Evolutionary conservation across 2,888 invertebrate species (phyloP), one percentile per base, ranked within the genome.

Genomic region (Apamea anceps): DNA sequence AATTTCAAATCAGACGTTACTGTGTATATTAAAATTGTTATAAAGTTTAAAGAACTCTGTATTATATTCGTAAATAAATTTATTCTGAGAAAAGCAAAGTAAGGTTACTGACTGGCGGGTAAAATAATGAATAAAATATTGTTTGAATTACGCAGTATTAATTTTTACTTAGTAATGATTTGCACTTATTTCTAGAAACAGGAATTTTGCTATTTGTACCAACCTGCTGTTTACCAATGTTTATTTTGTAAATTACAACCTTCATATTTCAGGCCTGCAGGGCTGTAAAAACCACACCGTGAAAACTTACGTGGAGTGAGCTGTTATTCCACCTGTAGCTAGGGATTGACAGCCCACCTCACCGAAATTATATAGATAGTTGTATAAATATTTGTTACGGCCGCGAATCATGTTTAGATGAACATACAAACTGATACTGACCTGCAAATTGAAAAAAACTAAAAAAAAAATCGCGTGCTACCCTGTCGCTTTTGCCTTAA

Each of bases 1-100:
- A 94, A 95, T 94, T 94, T 94, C 89, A 94, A 95, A 92, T 91
- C 88, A 88, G 85, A 86, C 86, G 87, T 87, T 86, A 88, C 88
- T 88, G 87, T 89, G 89, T 88, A 87, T 91, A 88, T 90, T 91
- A 88, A 90, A 91, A 87, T 87, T 83, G 74, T 83, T 88, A 81
- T 81, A 82, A 80, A 77, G 72, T 81, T 66, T 82, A 74, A 73
- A 79, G 72, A 77, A 80, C 65, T 68, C 62, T 77, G 77, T 72
- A 77, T 81, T 82, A 81, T 75, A 75, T 80, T 85, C 57, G 51
- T 72, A 72, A 85, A 75, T 70, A 80, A 74, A 70, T 74, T 42
- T 79, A 68, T 85, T 86, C 80, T 10, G 57, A 65, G 72, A 76
- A 75, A 66, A 83, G 45, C 48, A 62, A 75, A 73, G 66, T 74